phyloP scores from a whole-genome alignment of 2,888 invertebrate species.

The Tortricodes alternella region DNA sequence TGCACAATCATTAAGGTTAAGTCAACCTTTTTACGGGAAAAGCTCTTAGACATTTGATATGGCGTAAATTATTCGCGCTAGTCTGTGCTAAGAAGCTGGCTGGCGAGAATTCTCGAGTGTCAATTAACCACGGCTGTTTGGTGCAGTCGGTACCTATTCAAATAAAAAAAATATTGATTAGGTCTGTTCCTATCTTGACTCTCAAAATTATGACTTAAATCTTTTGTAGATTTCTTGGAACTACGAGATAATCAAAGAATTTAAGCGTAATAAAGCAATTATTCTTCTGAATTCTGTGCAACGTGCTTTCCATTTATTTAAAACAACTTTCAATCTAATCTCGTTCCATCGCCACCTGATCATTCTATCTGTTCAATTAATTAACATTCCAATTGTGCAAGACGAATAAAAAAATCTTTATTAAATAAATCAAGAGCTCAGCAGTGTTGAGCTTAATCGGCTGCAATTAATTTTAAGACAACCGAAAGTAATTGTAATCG shows the following conservation, averaged over 20 bases:
- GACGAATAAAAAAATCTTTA: conserved; percentile 15
- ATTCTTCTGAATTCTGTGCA: not conserved
- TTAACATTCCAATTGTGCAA: conserved; percentile 25
- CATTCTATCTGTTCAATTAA: conserved; percentile 11
- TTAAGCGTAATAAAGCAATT: not conserved
- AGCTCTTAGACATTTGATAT: conserved; percentile 26
- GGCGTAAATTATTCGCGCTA: conserved; percentile 14
- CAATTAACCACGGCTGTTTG: conserved; percentile 7
- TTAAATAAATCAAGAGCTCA: conserved; percentile 14
- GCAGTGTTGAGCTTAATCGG: conserved; percentile 16
- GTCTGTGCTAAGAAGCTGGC: conserved; percentile 14
- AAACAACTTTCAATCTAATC: conserved; percentile 21
- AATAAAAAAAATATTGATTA: not conserved
- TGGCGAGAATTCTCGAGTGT: conserved; percentile 1
- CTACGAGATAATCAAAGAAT: too few relatives aligned
- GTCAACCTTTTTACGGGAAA: conserved; percentile 19
- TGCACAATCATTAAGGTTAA: conserved; percentile 28
- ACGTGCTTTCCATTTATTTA: not conserved
- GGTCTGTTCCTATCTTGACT: not conserved
- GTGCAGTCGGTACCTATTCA: not conserved
- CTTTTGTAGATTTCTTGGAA: too few relatives aligned
- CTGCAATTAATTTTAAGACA: conserved; percentile 23
- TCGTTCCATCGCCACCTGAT: conserved; percentile 8
- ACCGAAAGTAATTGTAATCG: conserved; percentile 18
- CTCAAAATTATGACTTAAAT: too few relatives aligned